Evolutionary conservation across 2,113 vertebrate species (phyloP).

Genomic region (Castor canadensis): DNA sequence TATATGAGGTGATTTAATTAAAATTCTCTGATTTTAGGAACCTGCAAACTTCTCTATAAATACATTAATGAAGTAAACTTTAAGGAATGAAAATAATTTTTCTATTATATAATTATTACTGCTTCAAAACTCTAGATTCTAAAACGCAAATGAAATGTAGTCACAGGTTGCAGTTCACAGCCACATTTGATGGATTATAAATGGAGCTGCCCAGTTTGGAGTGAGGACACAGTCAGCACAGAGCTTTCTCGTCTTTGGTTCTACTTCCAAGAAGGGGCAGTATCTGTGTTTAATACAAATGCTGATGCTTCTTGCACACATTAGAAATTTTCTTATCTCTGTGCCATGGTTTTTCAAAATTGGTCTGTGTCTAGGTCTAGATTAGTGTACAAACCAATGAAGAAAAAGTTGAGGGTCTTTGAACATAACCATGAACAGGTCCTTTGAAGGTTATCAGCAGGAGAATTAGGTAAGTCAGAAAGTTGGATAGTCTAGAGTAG

Average conservation of each 20-base stretch:
- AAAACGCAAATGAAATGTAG: slow-evolving; percentile 2
- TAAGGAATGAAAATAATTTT: neutral
- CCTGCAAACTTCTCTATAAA: neutral
- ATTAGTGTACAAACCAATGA: neutral
- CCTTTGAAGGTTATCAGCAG: neutral
- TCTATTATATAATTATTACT: neutral
- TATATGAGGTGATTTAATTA: neutral
- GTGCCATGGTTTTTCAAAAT: neutral
- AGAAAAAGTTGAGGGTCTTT: neutral
- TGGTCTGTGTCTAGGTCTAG: neutral
- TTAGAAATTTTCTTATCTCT: neutral
- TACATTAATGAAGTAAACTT: neutral
- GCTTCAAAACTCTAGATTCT: neutral
- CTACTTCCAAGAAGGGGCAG: neutral
- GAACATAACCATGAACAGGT: neutral
- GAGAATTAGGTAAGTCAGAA: neutral
- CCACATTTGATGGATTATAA: neutral
- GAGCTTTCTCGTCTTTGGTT: neutral
- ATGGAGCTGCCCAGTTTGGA: neutral
- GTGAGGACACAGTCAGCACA: neutral
- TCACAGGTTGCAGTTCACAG: neutral
- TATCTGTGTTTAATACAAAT: neutral
- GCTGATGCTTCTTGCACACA: neutral
- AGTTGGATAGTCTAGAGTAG: neutral
- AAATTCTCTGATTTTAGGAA: neutral